Base-by-base conservation (phyloP, 2,888 invertebrate species). In the Morpho achilles region DNA sequence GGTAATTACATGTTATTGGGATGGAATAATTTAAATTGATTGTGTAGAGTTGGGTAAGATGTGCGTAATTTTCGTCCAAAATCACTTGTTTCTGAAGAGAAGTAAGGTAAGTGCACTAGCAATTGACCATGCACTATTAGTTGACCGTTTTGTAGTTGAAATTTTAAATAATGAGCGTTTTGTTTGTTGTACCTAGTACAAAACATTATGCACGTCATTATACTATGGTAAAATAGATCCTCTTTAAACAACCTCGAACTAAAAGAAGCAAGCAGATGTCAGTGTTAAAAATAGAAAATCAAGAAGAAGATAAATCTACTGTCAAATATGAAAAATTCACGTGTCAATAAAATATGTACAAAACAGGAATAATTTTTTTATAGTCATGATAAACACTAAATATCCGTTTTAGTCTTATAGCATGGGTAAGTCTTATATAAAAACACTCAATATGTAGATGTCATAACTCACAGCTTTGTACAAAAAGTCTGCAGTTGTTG, bases 271-370 rank as follows among this genome's bases (percentile, higher is more conserved):
- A 56, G 53, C 10, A 56, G 51, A 53, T 64, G 84, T 82, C 84
- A 84, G 65, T 73, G 73, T 82, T 80, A 74, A 85, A 87, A 85
- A 82, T 75, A 82, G 85, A 87, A 86, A 75, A 79, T 79, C 77
- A 75, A 50, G 55, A 55, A 53, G 53, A 50, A 53, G 53, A 50
- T 53, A 50, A 53, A 10, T 44, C 10, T 50, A 58, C 61, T 65
- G 66, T 67, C 70, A 70, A 74, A 75, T 68, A 77, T 78, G 77
- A 73, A 74, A 82, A 82, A 75, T 76, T 68, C 64, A 62, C 64
- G 73, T 76, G 72, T 70, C 72, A 73, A 60, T 62, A 61, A 71
- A 75, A 71, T 67, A 70, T 50, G 44, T 60, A 64, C 64, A 63
- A 69, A 70, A 74, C 66, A 67, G 63, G 69, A 58, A 61, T 62